Conservation (phyloP, 1,140 invertebrate species). For the Ganaspis sp. region DNA sequence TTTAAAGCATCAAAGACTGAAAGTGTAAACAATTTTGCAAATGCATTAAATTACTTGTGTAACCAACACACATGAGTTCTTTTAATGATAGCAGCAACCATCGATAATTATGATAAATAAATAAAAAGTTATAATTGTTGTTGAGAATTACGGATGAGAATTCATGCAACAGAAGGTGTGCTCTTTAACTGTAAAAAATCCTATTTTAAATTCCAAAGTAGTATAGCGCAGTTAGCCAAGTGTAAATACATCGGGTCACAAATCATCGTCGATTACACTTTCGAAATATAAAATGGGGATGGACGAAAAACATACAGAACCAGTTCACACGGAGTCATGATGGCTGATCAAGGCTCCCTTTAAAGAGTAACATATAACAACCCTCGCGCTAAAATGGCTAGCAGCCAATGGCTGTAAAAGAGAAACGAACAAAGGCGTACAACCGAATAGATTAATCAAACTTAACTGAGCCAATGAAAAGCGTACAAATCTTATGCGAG, state of each 20-base stretch:
- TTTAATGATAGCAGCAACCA: no score
- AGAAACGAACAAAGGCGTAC: conserved; percentile 46
- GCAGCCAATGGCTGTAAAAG: conserved; percentile 35
- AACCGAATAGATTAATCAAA: conserved; percentile 60
- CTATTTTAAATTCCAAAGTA: not conserved
- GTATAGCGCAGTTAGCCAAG: conserved; percentile 3
- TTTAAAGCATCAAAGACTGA: no score
- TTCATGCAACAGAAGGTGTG: no score
- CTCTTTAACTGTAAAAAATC: not conserved
- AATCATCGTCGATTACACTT: conserved; percentile 13
- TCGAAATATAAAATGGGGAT: conserved; percentile 1
- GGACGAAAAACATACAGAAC: conserved; percentile 6
- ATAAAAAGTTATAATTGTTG: no score
- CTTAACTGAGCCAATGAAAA: conserved; percentile 59
- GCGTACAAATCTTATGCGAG: conserved; percentile 52
- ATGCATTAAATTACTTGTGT: no score
- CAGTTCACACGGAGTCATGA: conserved; percentile 25
- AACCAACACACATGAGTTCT: no score
- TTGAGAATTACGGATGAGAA: no score
- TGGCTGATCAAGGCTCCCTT: not conserved
- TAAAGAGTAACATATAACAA: conserved; percentile 32
- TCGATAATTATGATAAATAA: no score
- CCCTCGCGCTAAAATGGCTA: conserved; percentile 34
- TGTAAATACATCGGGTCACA: conserved; percentile 20
- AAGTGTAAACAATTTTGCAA: no score